Evolutionary conservation across 2,797 vertebrate species (phyloP), one percentile per base, ranked within the genome.

Genomic region (Sylvia borin): DNA sequence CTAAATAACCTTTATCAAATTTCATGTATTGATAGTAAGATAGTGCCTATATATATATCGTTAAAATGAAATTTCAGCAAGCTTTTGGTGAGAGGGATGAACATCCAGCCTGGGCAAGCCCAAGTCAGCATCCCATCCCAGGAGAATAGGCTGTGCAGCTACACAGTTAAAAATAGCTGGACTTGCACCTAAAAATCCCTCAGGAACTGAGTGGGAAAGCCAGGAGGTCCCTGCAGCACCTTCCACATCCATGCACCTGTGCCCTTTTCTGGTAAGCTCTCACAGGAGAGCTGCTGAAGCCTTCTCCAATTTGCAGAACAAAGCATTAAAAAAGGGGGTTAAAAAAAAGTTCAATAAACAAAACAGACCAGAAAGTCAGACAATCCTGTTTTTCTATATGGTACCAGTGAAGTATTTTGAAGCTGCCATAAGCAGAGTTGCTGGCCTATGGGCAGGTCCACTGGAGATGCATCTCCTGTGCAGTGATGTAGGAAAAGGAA

Each of bases 391-490:
- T 76, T 88, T 60, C 42, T 31, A 29, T 58, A n/a, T 8, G 40
- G 71, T 48, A 75, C 9, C 29, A 51, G 22, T 2, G 19, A 68
- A 82, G 32, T 51, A 70, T 51, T 88, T 13, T 53, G 48, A 80
- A 85, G 61, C 15, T 65, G 57, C 27, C 45, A 17, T 0, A 88
- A 58, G 85, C 48, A 85, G 36, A 73, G 43, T 40, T 79, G 32
- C 11, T 55, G 15, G 54, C 20, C 65, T n/a, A 2, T 1, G 2
- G 29, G 29, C 42, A 86, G 31, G 27, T 20, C 36, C 34, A 10
- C 6, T 10, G 18, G 53, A 70, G 60, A 9, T 13, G 16, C 0
- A 1, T 57, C 6, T 53, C 58, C 45, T 22, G 3, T 4, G 2
- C 22, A n/a, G 38, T 6, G 8, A 19, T 17, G 34, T 1, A 16